phyloP scores from a whole-genome alignment of 2,113 vertebrate species.

The Lepus europaeus region DNA sequence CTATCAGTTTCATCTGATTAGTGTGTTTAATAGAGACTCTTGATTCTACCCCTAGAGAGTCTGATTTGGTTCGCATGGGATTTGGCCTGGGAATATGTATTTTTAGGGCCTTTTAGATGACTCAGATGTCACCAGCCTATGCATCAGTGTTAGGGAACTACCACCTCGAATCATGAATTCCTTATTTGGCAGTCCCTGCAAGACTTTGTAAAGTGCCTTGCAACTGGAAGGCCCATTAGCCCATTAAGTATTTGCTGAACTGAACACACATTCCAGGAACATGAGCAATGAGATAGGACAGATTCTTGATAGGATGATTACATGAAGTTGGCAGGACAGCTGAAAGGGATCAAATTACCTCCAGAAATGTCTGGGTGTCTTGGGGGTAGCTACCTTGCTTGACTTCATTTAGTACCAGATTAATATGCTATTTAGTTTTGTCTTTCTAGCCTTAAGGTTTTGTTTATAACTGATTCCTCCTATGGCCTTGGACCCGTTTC shows the following conservation, averaged over 20 bases:
- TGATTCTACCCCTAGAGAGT: neutral
- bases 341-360: slow-evolving; percentile 1
- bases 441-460: slow-evolving; percentile 21
- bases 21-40: neutral
- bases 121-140: neutral
- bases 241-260: neutral
- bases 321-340: neutral
- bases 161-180: neutral
- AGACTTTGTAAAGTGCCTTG: neutral
- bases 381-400: neutral
- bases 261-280: slow-evolving; percentile 14
- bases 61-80: neutral
- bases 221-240: neutral
- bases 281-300: neutral
- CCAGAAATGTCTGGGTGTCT: slow-evolving; percentile 31
- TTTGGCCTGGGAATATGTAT: neutral
- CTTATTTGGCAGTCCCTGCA: neutral
- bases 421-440: slow-evolving; percentile 17
- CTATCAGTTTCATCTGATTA: neutral
- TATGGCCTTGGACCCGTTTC: neutral
- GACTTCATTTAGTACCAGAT: slow-evolving; percentile 18
- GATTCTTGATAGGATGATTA: neutral
- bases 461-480: neutral
- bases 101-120: neutral
- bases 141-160: neutral